These are phyloP conservation scores for Drosophila meridiana DNA, from an alignment of 2,888 invertebrate genomes.

Conservation along the genomic window DNA sequence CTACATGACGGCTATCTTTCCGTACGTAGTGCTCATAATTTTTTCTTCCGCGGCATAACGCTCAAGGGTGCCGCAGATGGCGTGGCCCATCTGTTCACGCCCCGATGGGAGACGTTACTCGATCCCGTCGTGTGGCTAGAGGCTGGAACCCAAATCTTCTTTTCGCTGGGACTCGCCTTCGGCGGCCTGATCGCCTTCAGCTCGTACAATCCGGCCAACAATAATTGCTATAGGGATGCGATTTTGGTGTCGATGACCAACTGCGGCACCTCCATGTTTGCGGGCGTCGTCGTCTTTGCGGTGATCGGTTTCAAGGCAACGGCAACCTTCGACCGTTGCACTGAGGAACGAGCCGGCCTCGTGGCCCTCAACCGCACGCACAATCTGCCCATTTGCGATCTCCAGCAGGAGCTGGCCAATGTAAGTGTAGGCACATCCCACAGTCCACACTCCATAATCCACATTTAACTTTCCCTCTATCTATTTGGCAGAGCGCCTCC, in stretches of 20 bases:
- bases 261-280: slow-evolving; percentile 98
- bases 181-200: slow-evolving; percentile 97
- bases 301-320: slow-evolving; percentile 94
- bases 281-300: slow-evolving; percentile 97
- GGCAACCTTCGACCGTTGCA: slow-evolving; percentile 84
- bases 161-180: slow-evolving; percentile 97
- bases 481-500: slow-evolving; percentile 91
- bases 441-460: too few relatives aligned
- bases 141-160: slow-evolving; percentile 99
- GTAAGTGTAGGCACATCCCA: slow-evolving; percentile 87
- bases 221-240: slow-evolving; percentile 97
- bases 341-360: slow-evolving; percentile 85
- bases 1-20: slow-evolving; percentile 98
- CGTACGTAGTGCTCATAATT: slow-evolving; percentile 96
- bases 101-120: slow-evolving; percentile 95
- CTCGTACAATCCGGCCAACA: slow-evolving; percentile 98
- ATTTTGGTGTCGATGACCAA: slow-evolving; percentile 96
- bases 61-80: slow-evolving; percentile 93
- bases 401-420: slow-evolving; percentile 94
- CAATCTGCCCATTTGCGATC: slow-evolving; percentile 90
- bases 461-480: not conserved
- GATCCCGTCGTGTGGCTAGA: slow-evolving; percentile 99
- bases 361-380: slow-evolving; percentile 88
- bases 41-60: slow-evolving; percentile 97
- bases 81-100: slow-evolving; percentile 94